Percentiles rank a stretch among this genome's conserved stretches.
Conservation (phyloP, 2,888 invertebrate genomes). For the Lissonota sp. region DNA sequence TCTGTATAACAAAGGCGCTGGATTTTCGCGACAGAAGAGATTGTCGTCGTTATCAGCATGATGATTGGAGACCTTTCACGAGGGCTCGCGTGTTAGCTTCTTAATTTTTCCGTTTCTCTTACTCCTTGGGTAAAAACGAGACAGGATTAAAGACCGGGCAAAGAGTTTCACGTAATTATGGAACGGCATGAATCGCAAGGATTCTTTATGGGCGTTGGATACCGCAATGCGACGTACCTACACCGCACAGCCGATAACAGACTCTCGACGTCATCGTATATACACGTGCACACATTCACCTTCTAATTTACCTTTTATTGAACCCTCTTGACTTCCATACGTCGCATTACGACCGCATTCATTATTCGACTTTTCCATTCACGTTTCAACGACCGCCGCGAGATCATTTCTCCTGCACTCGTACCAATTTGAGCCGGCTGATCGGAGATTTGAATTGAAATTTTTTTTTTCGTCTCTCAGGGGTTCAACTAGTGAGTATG, state of each 20-base stretch:
- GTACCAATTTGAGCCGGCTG: no score
- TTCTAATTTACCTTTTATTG: constrained; percentile 1
- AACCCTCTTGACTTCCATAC: not conserved
- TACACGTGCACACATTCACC: not conserved
- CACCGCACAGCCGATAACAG: constrained; percentile 40
- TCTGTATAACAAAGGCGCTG: no score
- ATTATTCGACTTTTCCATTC: not conserved
- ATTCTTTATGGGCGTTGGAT: constrained; percentile 65
- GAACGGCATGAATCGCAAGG: constrained; percentile 59
- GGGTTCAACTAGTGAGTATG: not conserved
- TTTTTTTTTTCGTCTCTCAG: not conserved
- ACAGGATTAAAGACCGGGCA: constrained; percentile 29
- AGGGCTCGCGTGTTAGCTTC: constrained; percentile 39
- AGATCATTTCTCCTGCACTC: not conserved
- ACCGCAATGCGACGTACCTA: constrained; percentile 75
- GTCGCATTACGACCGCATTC: not conserved
- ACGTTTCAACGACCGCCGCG: not conserved
- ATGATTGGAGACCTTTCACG: not conserved
- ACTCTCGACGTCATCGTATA: constrained; percentile 21
- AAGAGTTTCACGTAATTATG: constrained; percentile 48
- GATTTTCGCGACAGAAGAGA: not conserved
- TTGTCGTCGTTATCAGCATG: constrained; percentile 1
- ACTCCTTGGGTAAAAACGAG: constrained; percentile 13
- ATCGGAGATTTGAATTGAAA: not conserved
- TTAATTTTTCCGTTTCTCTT: constrained; percentile 36